Percentiles rank a stretch among this genome's conserved stretches.
Evolutionary conservation across 2,113 vertebrate genomes (phyloP).

Genomic region (Falco punctatus): DNA sequence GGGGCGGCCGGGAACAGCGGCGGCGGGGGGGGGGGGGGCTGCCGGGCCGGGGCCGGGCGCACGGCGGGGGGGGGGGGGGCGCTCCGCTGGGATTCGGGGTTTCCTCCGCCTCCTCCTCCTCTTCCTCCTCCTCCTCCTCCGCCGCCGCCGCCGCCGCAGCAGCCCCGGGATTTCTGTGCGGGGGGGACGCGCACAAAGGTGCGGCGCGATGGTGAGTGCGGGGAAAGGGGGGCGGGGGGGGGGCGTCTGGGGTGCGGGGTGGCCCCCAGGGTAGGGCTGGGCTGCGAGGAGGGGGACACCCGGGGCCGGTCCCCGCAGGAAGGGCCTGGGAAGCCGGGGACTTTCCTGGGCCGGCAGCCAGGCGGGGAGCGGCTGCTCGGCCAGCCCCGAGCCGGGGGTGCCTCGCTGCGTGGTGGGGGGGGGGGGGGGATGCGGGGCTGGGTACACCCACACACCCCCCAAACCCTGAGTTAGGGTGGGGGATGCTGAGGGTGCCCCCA

Average conservation of each 20-base stretch:
- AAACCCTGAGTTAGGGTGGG: no score
- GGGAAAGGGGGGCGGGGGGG: neutral
- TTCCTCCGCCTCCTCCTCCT: neutral
- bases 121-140: neutral
- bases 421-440: neutral
- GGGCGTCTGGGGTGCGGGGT: no score
- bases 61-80: neutral
- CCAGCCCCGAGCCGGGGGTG: neutral
- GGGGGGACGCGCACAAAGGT: neutral
- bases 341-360: neutral
- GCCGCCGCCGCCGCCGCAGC: neutral
- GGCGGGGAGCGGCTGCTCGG: neutral
- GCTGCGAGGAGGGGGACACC: neutral
- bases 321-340: neutral
- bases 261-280: neutral
- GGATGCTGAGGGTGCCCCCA: neutral
- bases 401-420: neutral
- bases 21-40: neutral
- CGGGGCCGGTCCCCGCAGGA: neutral
- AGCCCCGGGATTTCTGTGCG: neutral
- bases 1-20: neutral
- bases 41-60: neutral
- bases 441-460: neutral
- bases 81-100: neutral
- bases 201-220: neutral